Evolutionary conservation across 1,140 invertebrate genomes (phyloP), one percentile per base, ranked within the genome.

Genomic region (Orchestia grillus): DNA sequence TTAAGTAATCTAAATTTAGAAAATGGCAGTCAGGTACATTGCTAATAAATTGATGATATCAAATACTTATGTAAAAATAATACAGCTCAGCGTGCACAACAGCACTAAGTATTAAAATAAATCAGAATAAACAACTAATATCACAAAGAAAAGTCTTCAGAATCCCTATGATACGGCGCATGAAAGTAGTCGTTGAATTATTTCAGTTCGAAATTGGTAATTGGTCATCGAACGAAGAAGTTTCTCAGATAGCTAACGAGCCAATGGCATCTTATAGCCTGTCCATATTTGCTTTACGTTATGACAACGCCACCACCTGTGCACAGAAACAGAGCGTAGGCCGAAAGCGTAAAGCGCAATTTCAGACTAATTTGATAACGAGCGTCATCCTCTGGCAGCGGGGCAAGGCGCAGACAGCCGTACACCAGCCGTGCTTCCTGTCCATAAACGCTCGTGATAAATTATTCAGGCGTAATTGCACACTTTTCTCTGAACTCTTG

Each of bases 381-480:
- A 90, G 88, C 41, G 88, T 4, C 43, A 6, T 44, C n/a, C 43
- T 90, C 88, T 90, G 41, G 41, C 88, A 42, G 43, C 36, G 88
- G 4, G 43, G 43, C 88, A 41, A 42, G 88, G 88, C 43, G 88
- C 28, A 41, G 88, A 90, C 88, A 90, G 88, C 88, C 88, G 88
- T 42, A 44, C 88, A 44, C 43, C 43, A 90, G 88, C 88, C n/a
- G 88, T 44, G 88, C 28, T 90, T 90, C 88, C 88, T 90, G 88
- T 90, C 88, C 41, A 90, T 90, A 90, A 90, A 42, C 36, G n/a
- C 88, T 15, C 88, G n/a, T 90, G n/a, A 90, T 90, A 90, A 90
- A 90, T 90, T 90, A 90, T 90, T 90, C 88, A 90, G 41, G 88
- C 88, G 43, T 90, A 90, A 90, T 90, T 41, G 88, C 88, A 90